phyloP scores from a whole-genome alignment of 2,888 invertebrate genomes.

The Odontothrips loti region DNA sequence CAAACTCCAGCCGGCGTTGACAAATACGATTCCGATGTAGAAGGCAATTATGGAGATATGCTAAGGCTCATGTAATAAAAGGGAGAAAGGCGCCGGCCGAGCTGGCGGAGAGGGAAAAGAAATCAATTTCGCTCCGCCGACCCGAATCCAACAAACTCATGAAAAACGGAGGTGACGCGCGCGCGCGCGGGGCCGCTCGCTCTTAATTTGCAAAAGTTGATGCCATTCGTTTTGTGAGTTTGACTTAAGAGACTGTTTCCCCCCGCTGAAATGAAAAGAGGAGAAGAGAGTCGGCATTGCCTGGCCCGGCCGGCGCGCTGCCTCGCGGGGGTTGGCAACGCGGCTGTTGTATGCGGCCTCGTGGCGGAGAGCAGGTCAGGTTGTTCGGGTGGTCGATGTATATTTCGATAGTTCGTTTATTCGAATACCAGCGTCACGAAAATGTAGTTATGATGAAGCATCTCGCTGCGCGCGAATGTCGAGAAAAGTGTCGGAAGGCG shows the following conservation, averaged over 20 bases:
- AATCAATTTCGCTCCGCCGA: slow-evolving; percentile 1
- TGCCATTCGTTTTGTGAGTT: slow-evolving; percentile 12
- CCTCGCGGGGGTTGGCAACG: too few species aligned
- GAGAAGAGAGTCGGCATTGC: background rate
- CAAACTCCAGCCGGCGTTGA: background rate
- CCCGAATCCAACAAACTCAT: slow-evolving; percentile 16
- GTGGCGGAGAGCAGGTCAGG: too few species aligned
- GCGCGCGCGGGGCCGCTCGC: background rate
- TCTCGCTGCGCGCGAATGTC: too few species aligned
- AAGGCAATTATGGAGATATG: slow-evolving; percentile 18
- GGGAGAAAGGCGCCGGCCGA: background rate
- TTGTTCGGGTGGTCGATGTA: too few species aligned
- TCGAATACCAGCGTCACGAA: too few species aligned
- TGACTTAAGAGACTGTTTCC: background rate
- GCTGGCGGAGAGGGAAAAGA: background rate
- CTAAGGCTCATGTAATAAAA: slow-evolving; percentile 8
- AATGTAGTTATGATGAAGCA: too few species aligned
- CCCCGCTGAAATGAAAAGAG: background rate
- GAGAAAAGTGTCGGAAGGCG: too few species aligned
- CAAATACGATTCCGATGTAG: slow-evolving; percentile 23
- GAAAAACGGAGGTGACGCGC: background rate
- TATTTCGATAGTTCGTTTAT: too few species aligned
- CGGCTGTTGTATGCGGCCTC: too few species aligned
- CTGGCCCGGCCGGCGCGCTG: too few species aligned
- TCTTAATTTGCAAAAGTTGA: slow-evolving; percentile 27